Evolutionary conservation across 2,797 vertebrate species (phyloP), one percentile per base, ranked within the genome.

Genomic region (Rhynchonycteris naso): DNA sequence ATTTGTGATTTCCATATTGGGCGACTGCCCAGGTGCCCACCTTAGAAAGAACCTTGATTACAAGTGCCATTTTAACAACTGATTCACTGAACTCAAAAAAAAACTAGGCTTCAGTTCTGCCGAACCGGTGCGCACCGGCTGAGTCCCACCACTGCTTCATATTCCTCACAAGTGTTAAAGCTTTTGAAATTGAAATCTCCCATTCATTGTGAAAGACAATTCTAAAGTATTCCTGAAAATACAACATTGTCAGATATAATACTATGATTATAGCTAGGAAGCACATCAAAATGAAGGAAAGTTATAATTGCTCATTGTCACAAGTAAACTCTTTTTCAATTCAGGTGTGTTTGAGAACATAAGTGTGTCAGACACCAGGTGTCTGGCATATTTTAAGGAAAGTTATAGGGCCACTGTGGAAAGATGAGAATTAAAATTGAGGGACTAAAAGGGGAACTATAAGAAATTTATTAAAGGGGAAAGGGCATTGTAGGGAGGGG

Each of bases 151-250:
- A 43, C 43, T 5, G 43, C 61, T 21, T 30, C 68, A 24, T 15
- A 54, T 68, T 68, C 35, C 82, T 50, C 54, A 24, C 1, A 88
- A 81, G 16, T 9, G 5, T 30, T 33, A 82, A 58, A 76, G 1
- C 79, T 88, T 88, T 71, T 50, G 30, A 76, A 90, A n/a, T 18
- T 35, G 5, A 86, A 86, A 22, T 59, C 22, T 38, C 24, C 33
- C 33, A 66, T 61, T 76, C 58, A 15, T 38, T 75, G 26, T 75
- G 43, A 83, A 87, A 75, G 21, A 88, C 28, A 89, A 74, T 86
- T 75, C 74, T 82, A 59, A 95, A 85, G 30, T 54, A 54, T 43
- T 82, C 82, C 65, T 72, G 59, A 69, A 79, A 88, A 89, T 26
- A 38, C 26, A 56, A 52, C 33, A 21, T 26, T 88, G 50, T 87